Base-by-base conservation (phyloP, 2,113 vertebrate species). In the Rhodinocichla rosea region DNA sequence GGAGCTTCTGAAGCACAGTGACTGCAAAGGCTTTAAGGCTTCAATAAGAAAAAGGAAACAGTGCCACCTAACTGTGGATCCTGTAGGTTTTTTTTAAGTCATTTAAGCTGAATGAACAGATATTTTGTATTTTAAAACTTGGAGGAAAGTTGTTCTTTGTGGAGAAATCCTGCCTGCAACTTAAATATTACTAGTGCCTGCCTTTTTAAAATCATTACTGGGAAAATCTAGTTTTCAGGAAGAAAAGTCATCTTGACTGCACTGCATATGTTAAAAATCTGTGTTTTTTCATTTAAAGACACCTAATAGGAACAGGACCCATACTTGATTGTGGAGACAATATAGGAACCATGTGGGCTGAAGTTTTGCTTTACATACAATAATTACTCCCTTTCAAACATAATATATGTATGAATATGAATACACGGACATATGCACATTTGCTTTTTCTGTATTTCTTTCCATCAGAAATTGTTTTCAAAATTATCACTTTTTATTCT, bases 21-120 rank as follows among this genome's bases (percentile, higher is more conserved):
- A 52, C 42, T 65, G 47, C 65, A 82, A 92, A 83, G 19, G 22
- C 64, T 75, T 70, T 32, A 83, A 92, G 62, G 13, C 15, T 79
- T 63, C 64, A 44, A 27, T 70, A 97, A 94, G 88, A 80, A 97
- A 96, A 97, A 97, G 94, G 95, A 88, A 98, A 98, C 83, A 97
- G 94, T 97, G 97, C 97, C 97, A 98, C 96, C 97, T 98, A 98
- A 98, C 95, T 91, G 94, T 63, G 11, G 32, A 63, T 91, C 42
- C 8, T 10, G 5, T 39, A 63, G 37, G 11, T 1, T 39, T 80
- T 80, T 53, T 53, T 77, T 86, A 13, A 14, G 23, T 52, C 33
- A 16, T 32, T 87, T n/a, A 67, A 63, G 2, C 9, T 5, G 39
- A 65, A 35, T 1, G 2, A 84, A 49, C 6, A 3, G 10, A 22